Evolutionary conservation across 1,140 invertebrate species (phyloP).

Genomic region (Drosophila rhopaloa): DNA sequence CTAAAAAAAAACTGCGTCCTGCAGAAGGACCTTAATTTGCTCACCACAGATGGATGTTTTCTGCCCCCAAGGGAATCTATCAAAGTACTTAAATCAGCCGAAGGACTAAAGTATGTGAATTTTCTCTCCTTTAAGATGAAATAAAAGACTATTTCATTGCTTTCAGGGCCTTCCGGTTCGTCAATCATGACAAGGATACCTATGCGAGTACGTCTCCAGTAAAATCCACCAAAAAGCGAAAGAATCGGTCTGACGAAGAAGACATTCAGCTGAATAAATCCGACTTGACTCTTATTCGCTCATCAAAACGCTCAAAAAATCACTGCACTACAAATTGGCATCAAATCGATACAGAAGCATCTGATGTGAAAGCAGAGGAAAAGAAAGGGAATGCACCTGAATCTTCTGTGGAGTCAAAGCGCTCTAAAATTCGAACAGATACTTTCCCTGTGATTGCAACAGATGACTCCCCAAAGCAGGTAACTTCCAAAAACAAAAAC

Average conservation of each 20-base stretch:
- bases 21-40: conserved; percentile 51
- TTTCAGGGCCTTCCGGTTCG: conserved; percentile 37
- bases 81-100: conserved; percentile 30
- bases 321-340: not conserved
- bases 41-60: conserved; percentile 62
- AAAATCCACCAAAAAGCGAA: conserved; percentile 44
- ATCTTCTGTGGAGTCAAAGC: not conserved
- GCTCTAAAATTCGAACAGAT: not conserved
- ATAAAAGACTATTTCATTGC: not conserved
- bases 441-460: too few relatives aligned
- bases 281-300: conserved; percentile 32
- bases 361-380: not conserved
- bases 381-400: too few relatives aligned
- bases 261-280: conserved; percentile 14
- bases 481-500: not conserved
- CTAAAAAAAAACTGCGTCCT: not conserved
- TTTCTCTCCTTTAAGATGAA: not conserved
- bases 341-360: not conserved
- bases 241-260: conserved; percentile 30
- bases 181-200: not conserved
- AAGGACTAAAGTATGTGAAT: conserved; percentile 47
- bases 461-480: too few relatives aligned
- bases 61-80: conserved; percentile 64
- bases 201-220: not conserved
- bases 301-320: conserved; percentile 52